Conservation (phyloP, 2,888 invertebrate genomes). For the Blastobasis adustella region DNA sequence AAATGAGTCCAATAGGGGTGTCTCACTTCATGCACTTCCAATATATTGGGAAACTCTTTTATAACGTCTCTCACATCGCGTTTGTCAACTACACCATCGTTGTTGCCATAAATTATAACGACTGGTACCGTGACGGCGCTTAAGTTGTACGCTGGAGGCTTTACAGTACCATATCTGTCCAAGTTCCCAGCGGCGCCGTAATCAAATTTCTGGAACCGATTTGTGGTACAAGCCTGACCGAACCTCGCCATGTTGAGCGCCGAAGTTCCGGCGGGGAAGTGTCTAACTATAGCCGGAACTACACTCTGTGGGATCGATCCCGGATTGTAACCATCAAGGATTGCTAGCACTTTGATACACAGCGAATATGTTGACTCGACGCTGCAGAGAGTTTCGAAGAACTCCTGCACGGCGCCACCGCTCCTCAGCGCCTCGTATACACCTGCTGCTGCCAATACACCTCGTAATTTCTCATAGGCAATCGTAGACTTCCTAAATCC, state of each 20-base stretch:
- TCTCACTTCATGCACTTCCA: constrained; percentile 70
- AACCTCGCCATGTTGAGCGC: constrained; percentile 42
- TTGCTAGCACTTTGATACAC: constrained; percentile 24
- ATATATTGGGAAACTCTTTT: constrained; percentile 67
- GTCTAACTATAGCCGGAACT: constrained; percentile 27
- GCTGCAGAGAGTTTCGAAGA: constrained; percentile 38
- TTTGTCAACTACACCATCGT: constrained; percentile 75
- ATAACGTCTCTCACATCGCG: constrained; percentile 72
- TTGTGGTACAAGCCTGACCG: constrained; percentile 34
- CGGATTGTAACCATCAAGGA: constrained; percentile 35
- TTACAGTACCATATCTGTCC: constrained; percentile 30
- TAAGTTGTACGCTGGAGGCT: constrained; percentile 40
- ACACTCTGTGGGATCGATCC: constrained; percentile 40
- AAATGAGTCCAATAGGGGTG: constrained; percentile 46
- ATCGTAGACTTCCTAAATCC: constrained; percentile 21
- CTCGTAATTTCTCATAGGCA: constrained; percentile 20
- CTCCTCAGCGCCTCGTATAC: constrained; percentile 36
- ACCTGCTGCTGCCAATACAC: constrained; percentile 21
- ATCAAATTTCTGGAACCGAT: constrained; percentile 42
- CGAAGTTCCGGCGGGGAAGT: constrained; percentile 47
- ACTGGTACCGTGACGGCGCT: constrained; percentile 36
- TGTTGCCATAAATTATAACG: constrained; percentile 40
- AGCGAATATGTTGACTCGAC: constrained; percentile 23
- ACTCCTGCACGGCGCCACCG: constrained; percentile 34
- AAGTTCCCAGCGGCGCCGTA: constrained; percentile 39